Base-by-base conservation (phyloP, 2,888 invertebrate species). In the Himalopsyche tibetana region DNA sequence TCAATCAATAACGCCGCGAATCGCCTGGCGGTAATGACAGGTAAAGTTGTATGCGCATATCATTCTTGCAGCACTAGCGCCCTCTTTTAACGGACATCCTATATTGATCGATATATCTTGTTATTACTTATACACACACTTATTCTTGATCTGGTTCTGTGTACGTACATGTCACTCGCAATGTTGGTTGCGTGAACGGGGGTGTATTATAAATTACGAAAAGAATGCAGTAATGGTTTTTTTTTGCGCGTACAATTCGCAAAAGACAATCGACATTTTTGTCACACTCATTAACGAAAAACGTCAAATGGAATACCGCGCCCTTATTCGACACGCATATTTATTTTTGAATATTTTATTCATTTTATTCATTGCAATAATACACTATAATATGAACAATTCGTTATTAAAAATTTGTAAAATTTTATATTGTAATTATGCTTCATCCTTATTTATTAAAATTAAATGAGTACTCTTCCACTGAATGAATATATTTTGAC, bases 241-340 rank as follows among this genome's bases (percentile, higher is more conserved):
- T 74, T 74, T 74, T 38, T 19, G n/a, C 11, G 74, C 19, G 74
- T 74, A 74, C 74, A 19, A 74, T 38, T 38, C 38, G 74, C 74
- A 74, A 38, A 36, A 38, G 74, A 74, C 74, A 74, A 38, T 74
- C 74, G 36, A 38, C 36, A 74, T 74, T 74, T 74, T 74, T 74
- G 36, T 74, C 74, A 74, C 38, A 74, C 36, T 36, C 74, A 74
- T 74, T 74, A 74, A 38, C 74, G 28, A 74, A 28, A 74, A 36
- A 38, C 74, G 74, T 74, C 74, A 38, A 74, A 74, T 36, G 74
- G 15, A 74, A 74, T 74, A 74, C 74, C 74, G 36, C 74, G 38
- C 11, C 74, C 38, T 36, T 74, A 38, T 74, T 15, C 9, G 36
- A 15, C 36, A 36, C 74, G 74, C 28, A 38, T 74, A 38, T 74